Conservation (phyloP, 2,888 invertebrate species). For the Physocephala rufipes region DNA sequence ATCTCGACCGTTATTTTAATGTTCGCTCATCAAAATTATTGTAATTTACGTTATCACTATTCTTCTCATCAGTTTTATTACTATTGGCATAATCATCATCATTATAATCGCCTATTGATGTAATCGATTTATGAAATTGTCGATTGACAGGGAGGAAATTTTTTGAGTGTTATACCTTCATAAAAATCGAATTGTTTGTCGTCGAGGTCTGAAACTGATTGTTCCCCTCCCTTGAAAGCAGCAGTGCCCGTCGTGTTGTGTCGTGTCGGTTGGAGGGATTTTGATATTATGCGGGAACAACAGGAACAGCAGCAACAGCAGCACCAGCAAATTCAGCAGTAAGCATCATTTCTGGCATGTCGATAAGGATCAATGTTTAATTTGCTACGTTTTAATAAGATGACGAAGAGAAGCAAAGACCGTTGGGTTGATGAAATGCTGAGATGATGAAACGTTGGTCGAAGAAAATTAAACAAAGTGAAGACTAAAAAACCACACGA, state of each 20-base stretch:
- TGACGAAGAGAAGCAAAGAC: constrained; percentile 10
- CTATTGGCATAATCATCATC: neutral
- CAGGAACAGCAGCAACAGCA: constrained; percentile 25
- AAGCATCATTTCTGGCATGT: constrained; percentile 54
- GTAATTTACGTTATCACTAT: neutral
- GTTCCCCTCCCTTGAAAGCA: constrained; percentile 2
- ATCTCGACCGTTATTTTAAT: too few species aligned
- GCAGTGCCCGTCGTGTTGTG: constrained; percentile 1
- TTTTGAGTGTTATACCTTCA: constrained; percentile 50
- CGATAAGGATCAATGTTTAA: constrained; percentile 62
- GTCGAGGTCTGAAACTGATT: constrained; percentile 5
- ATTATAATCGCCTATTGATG: neutral
- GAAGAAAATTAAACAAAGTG: too few species aligned
- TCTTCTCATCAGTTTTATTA: neutral
- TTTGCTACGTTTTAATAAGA: constrained; percentile 52
- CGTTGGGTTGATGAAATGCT: too few species aligned
- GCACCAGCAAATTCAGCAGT: constrained; percentile 15
- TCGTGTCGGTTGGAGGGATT: neutral
- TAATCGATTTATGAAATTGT: constrained; percentile 20
- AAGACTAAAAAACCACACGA: too few species aligned
- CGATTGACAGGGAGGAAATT: constrained; percentile 44
- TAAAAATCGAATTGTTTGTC: constrained; percentile 37
- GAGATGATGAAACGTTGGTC: too few species aligned
- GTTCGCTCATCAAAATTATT: neutral
- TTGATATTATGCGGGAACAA: neutral